Percentiles rank a stretch among this genome's conserved stretches.
Conservation (phyloP, 2,113 vertebrate genomes). For the Scophthalmus maximus region DNA sequence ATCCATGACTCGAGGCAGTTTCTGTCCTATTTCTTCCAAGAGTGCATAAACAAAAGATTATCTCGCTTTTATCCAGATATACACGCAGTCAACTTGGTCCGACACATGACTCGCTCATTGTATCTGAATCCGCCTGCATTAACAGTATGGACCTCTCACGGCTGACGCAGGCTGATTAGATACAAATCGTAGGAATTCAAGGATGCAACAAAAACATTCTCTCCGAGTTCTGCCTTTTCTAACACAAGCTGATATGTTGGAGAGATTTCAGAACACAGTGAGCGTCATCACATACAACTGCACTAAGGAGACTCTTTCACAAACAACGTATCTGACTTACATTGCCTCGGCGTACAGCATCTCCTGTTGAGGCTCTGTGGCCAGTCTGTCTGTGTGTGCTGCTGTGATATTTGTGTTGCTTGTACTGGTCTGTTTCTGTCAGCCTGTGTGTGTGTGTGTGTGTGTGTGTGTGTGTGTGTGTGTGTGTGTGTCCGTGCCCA, state of each 20-base stretch:
- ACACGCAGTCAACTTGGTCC: slow-evolving; percentile 31
- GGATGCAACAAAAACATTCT: not conserved
- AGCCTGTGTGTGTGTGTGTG: slow-evolving; percentile 36
- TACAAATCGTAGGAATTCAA: too few species aligned
- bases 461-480: slow-evolving; percentile 43
- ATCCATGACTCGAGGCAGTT: slow-evolving; percentile 66
- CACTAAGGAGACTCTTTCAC: not conserved
- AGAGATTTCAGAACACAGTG: not conserved
- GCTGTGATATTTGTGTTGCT: slow-evolving; percentile 55
- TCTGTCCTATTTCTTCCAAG: slow-evolving; percentile 76
- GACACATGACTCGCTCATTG: slow-evolving; percentile 26
- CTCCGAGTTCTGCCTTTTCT: not conserved
- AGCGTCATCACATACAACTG: not conserved
- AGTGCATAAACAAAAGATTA: slow-evolving; percentile 64
- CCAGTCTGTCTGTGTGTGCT: slow-evolving; percentile 62
- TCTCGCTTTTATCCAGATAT: slow-evolving; percentile 34
- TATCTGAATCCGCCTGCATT: not conserved
- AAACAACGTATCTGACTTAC: slow-evolving; percentile 60
- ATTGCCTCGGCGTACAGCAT: slow-evolving; percentile 60
- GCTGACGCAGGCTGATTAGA: too few species aligned
- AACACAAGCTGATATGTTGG: not conserved
- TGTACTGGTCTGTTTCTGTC: slow-evolving; percentile 73
- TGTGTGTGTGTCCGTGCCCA: slow-evolving; percentile 57
- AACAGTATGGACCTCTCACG: too few species aligned
- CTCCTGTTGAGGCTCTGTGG: slow-evolving; percentile 61